These are phyloP conservation scores for Tenthredo notha DNA, from an alignment of 2,888 invertebrate species.

Conservation along the genomic window DNA sequence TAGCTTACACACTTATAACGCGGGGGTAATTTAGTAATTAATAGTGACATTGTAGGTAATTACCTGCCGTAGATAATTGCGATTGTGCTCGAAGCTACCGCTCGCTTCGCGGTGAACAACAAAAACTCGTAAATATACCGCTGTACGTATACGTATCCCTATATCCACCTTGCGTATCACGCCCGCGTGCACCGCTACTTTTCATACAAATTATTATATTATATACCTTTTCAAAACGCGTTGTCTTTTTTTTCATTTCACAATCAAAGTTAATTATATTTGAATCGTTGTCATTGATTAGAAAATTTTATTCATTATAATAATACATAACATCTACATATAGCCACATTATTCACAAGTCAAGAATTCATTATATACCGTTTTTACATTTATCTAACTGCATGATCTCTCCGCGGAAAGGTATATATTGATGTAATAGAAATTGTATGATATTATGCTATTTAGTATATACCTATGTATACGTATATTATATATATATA, in stretches of 20 bases:
- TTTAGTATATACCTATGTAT: background rate
- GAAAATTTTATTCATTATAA: too few species aligned
- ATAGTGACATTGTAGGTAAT: conserved; percentile 74
- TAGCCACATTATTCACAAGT: too few species aligned
- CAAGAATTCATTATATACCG: too few species aligned
- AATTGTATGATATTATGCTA: too few species aligned
- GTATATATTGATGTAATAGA: too few species aligned
- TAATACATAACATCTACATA: background rate
- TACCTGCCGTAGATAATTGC: conserved; percentile 73
- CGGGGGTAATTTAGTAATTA: conserved; percentile 73
- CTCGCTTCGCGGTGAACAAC: conserved; percentile 7
- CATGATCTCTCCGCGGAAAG: too few species aligned
- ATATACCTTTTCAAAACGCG: background rate
- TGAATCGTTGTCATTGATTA: too few species aligned
- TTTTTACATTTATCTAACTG: too few species aligned
- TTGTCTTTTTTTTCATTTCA: background rate
- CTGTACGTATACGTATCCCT: conserved; percentile 9
- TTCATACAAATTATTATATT: conserved; percentile 1
- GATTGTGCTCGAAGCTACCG: conserved; percentile 60
- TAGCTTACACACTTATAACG: background rate
- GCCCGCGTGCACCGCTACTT: conserved; percentile 5
- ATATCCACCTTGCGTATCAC: background rate
- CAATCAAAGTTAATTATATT: too few species aligned
- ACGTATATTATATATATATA: background rate
- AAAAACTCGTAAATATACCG: conserved; percentile 32